Evolutionary conservation across 2,888 invertebrate species (phyloP).

Genomic region (Lasioglossum calceatum): DNA sequence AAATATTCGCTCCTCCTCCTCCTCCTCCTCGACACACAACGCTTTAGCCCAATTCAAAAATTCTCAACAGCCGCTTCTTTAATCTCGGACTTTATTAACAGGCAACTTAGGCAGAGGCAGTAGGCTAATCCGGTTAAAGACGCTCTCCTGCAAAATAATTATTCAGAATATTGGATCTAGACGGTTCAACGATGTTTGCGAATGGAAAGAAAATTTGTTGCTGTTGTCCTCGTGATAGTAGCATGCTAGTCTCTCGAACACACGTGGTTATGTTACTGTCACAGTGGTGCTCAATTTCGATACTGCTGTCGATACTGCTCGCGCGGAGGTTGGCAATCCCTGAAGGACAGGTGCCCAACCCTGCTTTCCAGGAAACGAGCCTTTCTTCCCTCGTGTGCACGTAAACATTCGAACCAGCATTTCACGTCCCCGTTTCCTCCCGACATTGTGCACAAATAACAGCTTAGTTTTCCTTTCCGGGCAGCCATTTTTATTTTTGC

Average conservation of each 20-base stretch:
- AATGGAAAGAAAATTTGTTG: not conserved
- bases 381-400: slow-evolving; percentile 74
- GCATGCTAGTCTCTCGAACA: slow-evolving; percentile 24
- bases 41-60: slow-evolving; percentile 19
- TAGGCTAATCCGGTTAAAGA: no score
- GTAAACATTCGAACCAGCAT: slow-evolving; percentile 69
- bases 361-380: slow-evolving; percentile 82
- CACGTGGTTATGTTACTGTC: slow-evolving; percentile 68
- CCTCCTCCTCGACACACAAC: not conserved
- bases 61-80: not conserved
- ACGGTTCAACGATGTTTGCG: not conserved
- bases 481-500: not conserved
- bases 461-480: not conserved
- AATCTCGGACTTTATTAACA: not conserved
- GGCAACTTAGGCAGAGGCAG: fast-evolving
- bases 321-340: slow-evolving; percentile 74
- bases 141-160: not conserved
- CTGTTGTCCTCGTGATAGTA: slow-evolving; percentile 3
- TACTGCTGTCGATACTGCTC: slow-evolving; percentile 8
- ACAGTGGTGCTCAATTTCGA: slow-evolving; percentile 70
- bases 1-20: slow-evolving; percentile 75
- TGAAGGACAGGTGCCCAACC: slow-evolving; percentile 84
- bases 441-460: slow-evolving; percentile 28
- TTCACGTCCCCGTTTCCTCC: slow-evolving; percentile 60
- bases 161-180: not conserved